Evolutionary conservation across 92 coral and sea anemone genomes (phyloP), one percentile per base, ranked within the genome.

Genomic region (Porites cylindrica): DNA sequence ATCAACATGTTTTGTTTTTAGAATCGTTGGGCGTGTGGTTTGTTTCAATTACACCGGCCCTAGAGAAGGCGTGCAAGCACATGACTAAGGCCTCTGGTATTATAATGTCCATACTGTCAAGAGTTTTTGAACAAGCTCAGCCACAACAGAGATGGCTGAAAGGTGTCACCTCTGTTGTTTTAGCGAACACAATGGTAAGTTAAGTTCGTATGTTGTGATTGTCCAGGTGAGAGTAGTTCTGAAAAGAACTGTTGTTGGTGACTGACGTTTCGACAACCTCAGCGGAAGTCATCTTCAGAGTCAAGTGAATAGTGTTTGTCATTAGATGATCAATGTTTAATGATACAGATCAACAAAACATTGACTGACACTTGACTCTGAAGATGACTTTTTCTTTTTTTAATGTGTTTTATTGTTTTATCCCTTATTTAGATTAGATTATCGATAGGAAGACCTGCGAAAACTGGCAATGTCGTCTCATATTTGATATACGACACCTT

Each of bases 21-120:
- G 81, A 6, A 77, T 77, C 6, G 21, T 26, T 20, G 81, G 81
- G 26, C 69, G 56, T 77, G 21, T 77, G 3, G 61, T 77, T 6
- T 23, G 69, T 3, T 77, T 54, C 29, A 77, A 77, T 26, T 61
- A 77, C 52, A 29, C 67, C 5, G 67, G 68, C 3, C 51, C 23
- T 4, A 58, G 26, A 1, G 50, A 77, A 7, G 69, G 68, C 10
- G 16, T 23, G 7, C 51, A 23, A 23, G 68, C 29, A 13, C 53
- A 58, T 58, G 81, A 77, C 66, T 58, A 0, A 58, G 16, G 62
- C 62, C 62, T 58, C 62, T 58, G 62, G 10, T 14, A 58, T 58
- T 14, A 58, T 58, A 58, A 58, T 10, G 62, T 10, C 62, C 10
- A 58, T 58, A 58, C 62, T 58, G 10, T 10, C 10, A 58, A 58